Base-by-base conservation (phyloP, 2,888 invertebrate species). In the Ichneumoninae sp. region DNA sequence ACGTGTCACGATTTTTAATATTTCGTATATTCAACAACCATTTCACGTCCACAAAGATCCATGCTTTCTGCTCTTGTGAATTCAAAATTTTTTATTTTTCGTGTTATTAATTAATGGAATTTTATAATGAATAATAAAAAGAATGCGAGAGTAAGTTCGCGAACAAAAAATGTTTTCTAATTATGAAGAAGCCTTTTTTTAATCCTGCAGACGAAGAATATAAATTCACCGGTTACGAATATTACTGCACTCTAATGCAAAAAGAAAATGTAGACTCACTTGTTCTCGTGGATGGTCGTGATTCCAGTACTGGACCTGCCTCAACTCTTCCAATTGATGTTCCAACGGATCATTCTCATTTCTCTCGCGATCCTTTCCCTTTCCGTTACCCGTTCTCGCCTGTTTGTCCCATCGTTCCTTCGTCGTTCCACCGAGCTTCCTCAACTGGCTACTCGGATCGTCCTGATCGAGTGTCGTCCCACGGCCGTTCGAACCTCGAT, bases 241-340 rank as follows among this genome's bases (percentile, higher is more conserved):
- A 16, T 13, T 47, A 13, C 33, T 7, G 16, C 44, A 47, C 13
- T 5, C 8, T 44, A 65, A 22, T 57, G 50, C 57, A 75, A 26
- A 69, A 4, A 1, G 40, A 5, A 63, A 68, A 74, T 71, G 10
- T 22, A 54, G 80, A 87, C 87, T 86, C 40, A 88, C 88, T 75
- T 86, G 79, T 3, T 63, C 65, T 33, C 60, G 77, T 7, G 76
- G 26, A 50, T 77, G 77, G 19, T 82, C 71, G 73, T 68, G 78
- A 68, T 82, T 76, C 85, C 85, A 85, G 54, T 80, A 80, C 6
- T 82, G 79, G 13, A 66, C 77, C 26, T 78, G 81, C 77, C 90
- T 91, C 54, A 93, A 88, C 54, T 90, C 89, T 66, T 92, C 92
- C 75, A 93, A 85, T 77, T 93, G 91, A 87, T 90, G 89, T 71